Percentiles rank a stretch among this genome's conserved stretches.
These are phyloP conservation scores for Caenorhabditis zanzibari DNA, from an alignment of 2,888 invertebrate species.

Conservation along the genomic window DNA sequence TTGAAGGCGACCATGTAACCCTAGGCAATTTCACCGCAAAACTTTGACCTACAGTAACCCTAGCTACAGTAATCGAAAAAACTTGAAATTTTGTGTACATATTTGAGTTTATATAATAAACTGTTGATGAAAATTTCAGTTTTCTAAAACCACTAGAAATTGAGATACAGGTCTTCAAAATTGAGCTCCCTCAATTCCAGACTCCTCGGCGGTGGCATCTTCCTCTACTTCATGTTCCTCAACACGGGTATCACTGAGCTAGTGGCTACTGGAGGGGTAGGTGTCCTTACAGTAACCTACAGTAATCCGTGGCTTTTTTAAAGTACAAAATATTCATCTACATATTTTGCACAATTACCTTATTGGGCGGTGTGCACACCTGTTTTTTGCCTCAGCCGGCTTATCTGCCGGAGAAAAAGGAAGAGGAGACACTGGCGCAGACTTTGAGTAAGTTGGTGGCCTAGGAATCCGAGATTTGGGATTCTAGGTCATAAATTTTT, in stretches of 20 bases:
- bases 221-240: constrained; percentile 60
- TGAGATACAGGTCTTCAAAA: too few relatives aligned
- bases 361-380: constrained; percentile 42
- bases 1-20: too few relatives aligned
- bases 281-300: too few relatives aligned
- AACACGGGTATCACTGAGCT: constrained; percentile 43
- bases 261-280: constrained; percentile 39
- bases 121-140: too few relatives aligned
- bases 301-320: too few relatives aligned
- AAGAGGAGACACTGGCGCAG: constrained; percentile 29
- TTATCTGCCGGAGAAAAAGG: constrained; percentile 48
- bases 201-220: constrained; percentile 59
- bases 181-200: constrained; percentile 28
- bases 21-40: too few relatives aligned
- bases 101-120: too few relatives aligned
- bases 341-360: constrained; percentile 43
- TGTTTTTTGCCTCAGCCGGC: constrained; percentile 39
- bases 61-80: too few relatives aligned
- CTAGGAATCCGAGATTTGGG: background rate
- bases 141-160: background rate
- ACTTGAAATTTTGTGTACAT: too few relatives aligned
- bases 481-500: background rate
- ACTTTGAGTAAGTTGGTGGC: constrained; percentile 41
- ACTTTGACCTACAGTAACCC: too few relatives aligned
- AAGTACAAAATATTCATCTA: constrained; percentile 47